These are phyloP conservation scores for Folsomia manolachei DNA, from an alignment of 2,888 invertebrate genomes.

Conservation along the genomic window DNA sequence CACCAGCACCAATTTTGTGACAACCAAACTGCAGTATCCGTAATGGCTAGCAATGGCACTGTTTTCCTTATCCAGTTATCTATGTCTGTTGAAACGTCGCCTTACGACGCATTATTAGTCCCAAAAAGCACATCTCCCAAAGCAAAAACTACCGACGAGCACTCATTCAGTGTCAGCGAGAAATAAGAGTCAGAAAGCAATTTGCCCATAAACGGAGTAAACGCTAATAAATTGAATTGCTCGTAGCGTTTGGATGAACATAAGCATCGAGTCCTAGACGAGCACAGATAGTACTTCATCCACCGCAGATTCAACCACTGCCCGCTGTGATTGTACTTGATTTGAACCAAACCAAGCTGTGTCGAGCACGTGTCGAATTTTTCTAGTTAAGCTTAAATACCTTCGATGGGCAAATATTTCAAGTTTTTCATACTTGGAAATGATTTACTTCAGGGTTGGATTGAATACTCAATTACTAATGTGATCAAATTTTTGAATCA, in stretches of 20 bases:
- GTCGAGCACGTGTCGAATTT: background rate
- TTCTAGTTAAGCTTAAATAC: background rate
- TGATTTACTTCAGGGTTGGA: no score
- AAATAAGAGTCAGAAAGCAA: slow-evolving; percentile 2
- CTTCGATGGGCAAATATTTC: background rate
- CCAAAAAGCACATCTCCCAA: background rate
- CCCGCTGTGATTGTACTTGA: slow-evolving; percentile 8
- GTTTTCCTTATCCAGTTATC: no score
- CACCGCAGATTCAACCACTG: background rate
- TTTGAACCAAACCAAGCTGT: background rate
- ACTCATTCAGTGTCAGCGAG: slow-evolving; percentile 11
- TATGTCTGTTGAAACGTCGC: no score
- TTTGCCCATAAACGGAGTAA: slow-evolving; percentile 19
- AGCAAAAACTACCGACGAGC: background rate
- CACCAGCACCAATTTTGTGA: no score
- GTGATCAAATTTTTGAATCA: background rate
- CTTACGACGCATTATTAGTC: background rate
- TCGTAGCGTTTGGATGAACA: background rate
- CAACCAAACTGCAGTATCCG: no score
- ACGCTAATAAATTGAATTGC: slow-evolving; percentile 18
- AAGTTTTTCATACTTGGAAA: background rate
- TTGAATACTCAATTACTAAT: no score
- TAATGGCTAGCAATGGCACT: no score
- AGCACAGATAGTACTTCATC: no score
- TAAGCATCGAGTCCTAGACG: no score